A percentile compares a stretch with the other conserved stretches of the same genome.
phyloP scores from a whole-genome alignment of 2,888 invertebrate species.

The Saturnia pavonia region DNA sequence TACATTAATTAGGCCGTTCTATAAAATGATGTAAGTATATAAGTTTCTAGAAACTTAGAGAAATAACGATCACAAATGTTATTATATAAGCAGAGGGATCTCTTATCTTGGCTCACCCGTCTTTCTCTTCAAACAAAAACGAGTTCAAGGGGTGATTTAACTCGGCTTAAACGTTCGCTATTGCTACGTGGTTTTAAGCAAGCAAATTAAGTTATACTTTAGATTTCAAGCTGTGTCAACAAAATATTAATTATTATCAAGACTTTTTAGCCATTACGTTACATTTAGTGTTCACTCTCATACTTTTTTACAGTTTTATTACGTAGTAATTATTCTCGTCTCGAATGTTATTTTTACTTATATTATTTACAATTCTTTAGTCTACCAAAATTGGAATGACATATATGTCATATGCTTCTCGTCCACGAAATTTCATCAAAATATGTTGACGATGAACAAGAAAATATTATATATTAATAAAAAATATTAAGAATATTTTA shows the following conservation, averaged over 20 bases:
- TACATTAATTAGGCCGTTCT: too few species aligned
- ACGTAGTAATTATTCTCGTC: too few species aligned
- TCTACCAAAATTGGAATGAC: too few species aligned
- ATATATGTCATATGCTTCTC: too few species aligned
- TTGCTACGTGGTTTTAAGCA: constrained; percentile 19
- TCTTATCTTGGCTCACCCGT: constrained; percentile 22
- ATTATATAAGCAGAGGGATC: constrained; percentile 32
- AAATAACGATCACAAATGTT: constrained; percentile 33
- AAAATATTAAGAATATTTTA: too few species aligned
- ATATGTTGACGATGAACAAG: too few species aligned
- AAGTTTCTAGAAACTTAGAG: constrained; percentile 18
- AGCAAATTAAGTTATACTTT: constrained; percentile 10
- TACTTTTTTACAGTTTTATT: too few species aligned
- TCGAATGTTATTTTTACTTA: too few species aligned
- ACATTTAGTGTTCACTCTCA: too few species aligned
- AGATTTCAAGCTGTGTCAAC: constrained; percentile 3
- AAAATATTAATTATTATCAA: background rate
- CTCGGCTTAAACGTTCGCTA: constrained; percentile 21
- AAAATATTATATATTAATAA: too few species aligned
- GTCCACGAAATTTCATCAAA: too few species aligned
- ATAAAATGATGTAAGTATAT: background rate
- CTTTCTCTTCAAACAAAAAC: constrained; percentile 28
- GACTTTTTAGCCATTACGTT: background rate
- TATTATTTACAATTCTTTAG: too few species aligned
- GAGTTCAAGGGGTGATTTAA: constrained; percentile 23